These are phyloP conservation scores for Metridium senile DNA, from an alignment of 92 coral and sea anemone genomes.

Conservation along the genomic window DNA sequence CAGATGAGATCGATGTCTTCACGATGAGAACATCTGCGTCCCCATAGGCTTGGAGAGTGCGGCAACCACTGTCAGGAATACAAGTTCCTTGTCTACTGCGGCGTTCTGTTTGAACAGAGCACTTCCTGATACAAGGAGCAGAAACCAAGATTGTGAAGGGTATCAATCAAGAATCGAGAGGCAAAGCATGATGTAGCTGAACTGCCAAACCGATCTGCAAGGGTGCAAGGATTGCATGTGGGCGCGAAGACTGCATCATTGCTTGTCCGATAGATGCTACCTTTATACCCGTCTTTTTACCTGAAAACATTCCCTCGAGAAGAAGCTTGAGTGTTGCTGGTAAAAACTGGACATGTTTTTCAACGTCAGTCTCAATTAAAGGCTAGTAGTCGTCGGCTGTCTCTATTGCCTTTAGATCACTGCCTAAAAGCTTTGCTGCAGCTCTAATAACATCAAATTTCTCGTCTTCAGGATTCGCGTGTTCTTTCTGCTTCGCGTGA, in stretches of 20 bases:
- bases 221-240: conserved; percentile 46
- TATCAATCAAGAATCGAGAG: conserved; percentile 53
- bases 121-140: conserved; percentile 62
- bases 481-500: too few species aligned
- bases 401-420: too few species aligned
- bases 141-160: conserved; percentile 43
- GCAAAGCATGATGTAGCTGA: conserved; percentile 61
- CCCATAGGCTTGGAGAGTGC: too few species aligned
- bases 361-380: too few species aligned
- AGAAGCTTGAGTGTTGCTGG: neutral
- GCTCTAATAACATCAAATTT: too few species aligned
- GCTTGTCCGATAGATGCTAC: neutral
- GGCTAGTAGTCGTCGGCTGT: too few species aligned
- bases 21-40: too few species aligned
- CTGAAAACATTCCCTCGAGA: conserved; percentile 28
- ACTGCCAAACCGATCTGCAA: conserved; percentile 56
- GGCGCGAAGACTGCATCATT: conserved; percentile 51
- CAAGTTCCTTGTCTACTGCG: conserved; percentile 47
- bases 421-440: too few species aligned
- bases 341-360: conserved; percentile 21
- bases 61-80: too few species aligned
- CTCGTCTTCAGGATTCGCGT: too few species aligned
- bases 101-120: conserved; percentile 41
- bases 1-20: too few species aligned
- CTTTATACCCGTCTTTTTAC: conserved; percentile 37